Base-by-base conservation (phyloP, 2,888 invertebrate species). In the Tinea pellionella region DNA sequence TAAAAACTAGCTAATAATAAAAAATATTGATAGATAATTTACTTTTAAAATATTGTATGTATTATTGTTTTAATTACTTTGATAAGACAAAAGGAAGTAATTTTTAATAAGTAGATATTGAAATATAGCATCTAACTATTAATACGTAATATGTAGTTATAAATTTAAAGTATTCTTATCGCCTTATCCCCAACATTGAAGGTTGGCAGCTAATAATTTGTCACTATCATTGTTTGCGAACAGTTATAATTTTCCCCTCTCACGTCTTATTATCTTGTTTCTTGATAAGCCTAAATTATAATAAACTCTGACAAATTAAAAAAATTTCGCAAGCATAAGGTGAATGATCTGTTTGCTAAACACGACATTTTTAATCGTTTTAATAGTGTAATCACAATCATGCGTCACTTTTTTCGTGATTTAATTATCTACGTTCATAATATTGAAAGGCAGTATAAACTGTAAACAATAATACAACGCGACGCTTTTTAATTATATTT, bases 181-280 rank as follows among this genome's bases (percentile, higher is more conserved):
- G 30, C 51, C 51, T 60, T 60, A 42, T 47, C 16, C n/a, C n/a
- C 59, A 51, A 32, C 12, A 11, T 18, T 51, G 53, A 60, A 60
- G 43, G 29, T 30, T 47, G 30, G 47, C 47, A 12, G 24, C 16
- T 47, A 53, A 42, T 59, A 51, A 60, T 29, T 43, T 60, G 53
- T 32, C 43, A 60, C 53, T 60, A 51, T 51, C 59, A 32, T 15
- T 51, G 59, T 60, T 47, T 60, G 59, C 53, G 2, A 51, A 59
- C 11, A 30, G 53, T 15, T 16, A 30, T 30, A 32, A 43, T 42
- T 59, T 47, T 24, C 42, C 24, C 19, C 13, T 24, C 19, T 18
- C 47, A 37, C 37, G n/a, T 37, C 37, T 37, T 37, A 37, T 37
- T 3, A 37, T 37, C 37, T 9, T 37, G n/a, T 12, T 9, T n/a